Conservation (phyloP, 2,797 vertebrate species). For the Agapornis canus region DNA sequence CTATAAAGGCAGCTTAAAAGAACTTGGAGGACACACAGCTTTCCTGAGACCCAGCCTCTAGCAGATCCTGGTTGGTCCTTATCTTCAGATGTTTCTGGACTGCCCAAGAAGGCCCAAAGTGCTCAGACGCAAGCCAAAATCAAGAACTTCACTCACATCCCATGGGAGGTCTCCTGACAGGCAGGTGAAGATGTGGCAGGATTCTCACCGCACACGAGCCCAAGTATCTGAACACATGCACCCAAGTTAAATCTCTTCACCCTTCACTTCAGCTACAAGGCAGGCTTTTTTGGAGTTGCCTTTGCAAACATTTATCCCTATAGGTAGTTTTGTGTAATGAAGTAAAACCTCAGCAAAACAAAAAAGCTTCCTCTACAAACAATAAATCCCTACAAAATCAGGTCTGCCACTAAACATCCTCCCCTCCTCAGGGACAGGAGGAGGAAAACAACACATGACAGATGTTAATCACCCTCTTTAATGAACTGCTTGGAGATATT, state of each 20-base stretch:
- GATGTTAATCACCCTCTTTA: slow-evolving; percentile 63
- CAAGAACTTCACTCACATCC: not conserved
- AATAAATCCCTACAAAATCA: slow-evolving; percentile 1
- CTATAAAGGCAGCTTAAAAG: not conserved
- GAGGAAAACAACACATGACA: slow-evolving; percentile 35
- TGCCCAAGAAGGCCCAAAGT: not conserved
- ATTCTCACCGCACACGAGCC: not conserved
- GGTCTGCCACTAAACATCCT: slow-evolving; percentile 33
- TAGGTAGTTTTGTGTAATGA: not conserved
- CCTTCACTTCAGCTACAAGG: not conserved
- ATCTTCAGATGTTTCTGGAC: not conserved
- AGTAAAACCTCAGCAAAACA: slow-evolving; percentile 54
- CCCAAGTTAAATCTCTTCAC: not conserved
- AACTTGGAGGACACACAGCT: not conserved
- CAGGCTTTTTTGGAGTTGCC: not conserved
- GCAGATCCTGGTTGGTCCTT: not conserved
- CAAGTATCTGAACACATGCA: not conserved
- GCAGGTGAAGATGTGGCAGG: not conserved
- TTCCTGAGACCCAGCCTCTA: not conserved
- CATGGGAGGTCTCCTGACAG: rapidly evolving
- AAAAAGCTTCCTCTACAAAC: slow-evolving; percentile 18
- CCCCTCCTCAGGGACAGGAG: slow-evolving; percentile 13
- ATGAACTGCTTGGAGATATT: slow-evolving; percentile 63
- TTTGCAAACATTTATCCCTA: slow-evolving; percentile 37
- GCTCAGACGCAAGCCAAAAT: not conserved